phyloP scores from a whole-genome alignment of 2,113 vertebrate species.

The Muscicapa adusta region DNA sequence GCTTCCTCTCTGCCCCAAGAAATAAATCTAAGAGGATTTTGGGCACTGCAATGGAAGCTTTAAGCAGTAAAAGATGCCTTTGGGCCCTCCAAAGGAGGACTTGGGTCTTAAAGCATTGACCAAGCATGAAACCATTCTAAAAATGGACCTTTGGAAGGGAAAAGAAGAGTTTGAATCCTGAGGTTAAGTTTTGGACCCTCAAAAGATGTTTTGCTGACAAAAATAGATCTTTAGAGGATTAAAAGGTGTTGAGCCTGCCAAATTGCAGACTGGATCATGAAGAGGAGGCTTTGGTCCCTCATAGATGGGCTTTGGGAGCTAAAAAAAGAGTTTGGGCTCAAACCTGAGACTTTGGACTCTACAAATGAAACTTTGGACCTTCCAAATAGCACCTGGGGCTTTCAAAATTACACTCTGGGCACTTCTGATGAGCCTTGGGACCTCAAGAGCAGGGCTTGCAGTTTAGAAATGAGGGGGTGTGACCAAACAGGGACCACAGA shows the following conservation, averaged over 20 bases:
- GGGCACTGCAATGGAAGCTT: not conserved
- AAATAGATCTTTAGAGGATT: not conserved
- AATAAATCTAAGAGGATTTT: not conserved
- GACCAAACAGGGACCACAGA: not conserved
- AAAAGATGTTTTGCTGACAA: not conserved
- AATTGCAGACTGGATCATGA: not conserved
- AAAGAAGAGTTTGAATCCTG: not conserved
- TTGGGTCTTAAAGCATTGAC: not conserved
- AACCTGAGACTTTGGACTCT: not conserved
- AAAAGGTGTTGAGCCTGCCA: not conserved
- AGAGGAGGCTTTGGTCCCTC: not conserved
- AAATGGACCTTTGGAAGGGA: not conserved
- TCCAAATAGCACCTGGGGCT: not conserved
- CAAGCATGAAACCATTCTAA: not conserved
- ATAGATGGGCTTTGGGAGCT: not conserved
- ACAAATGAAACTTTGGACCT: not conserved
- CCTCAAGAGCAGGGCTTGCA: not conserved
- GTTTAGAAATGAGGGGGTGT: not conserved
- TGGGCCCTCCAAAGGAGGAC: not conserved
- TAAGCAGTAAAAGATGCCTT: not conserved
- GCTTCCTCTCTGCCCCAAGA: not conserved
- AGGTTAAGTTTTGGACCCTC: not conserved
- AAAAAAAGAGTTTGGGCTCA: not conserved
- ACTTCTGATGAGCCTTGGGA: not conserved
- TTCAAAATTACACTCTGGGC: not conserved